Conservation (phyloP, 2,888 invertebrate genomes). For the Lasioglossum figueresi region DNA sequence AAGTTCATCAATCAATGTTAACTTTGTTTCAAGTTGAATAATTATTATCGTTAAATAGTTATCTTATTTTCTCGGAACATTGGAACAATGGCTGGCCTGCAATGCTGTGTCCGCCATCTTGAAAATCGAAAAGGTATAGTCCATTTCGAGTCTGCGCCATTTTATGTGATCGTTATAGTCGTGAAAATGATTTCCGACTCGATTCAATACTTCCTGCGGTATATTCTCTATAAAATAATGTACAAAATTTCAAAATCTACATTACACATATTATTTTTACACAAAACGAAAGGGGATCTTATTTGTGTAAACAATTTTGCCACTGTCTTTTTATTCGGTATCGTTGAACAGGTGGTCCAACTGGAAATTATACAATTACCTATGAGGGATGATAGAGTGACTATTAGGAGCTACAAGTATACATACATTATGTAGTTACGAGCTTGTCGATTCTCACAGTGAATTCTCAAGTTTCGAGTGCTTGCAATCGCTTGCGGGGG, state of each 20-base stretch:
- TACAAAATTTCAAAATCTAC: slow-evolving; percentile 5
- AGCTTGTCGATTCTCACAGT: slow-evolving; percentile 30
- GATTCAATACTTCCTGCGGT: slow-evolving; percentile 3
- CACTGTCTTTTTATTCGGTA: neutral
- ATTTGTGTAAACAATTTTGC: neutral
- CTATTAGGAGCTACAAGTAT: slow-evolving; percentile 40
- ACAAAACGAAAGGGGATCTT: neutral
- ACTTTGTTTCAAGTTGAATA: neutral
- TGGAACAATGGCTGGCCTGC: neutral
- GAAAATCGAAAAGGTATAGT: neutral
- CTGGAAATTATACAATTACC: slow-evolving; percentile 21
- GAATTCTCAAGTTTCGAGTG: slow-evolving; percentile 16
- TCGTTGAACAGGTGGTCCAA: neutral
- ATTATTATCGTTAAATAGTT: slow-evolving; percentile 1
- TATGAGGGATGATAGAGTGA: slow-evolving; percentile 41
- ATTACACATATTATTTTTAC: neutral
- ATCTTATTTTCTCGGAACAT: neutral
- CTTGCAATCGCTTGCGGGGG: neutral
- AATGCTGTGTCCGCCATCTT: neutral
- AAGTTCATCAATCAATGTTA: neutral
- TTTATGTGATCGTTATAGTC: neutral
- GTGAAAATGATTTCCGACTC: neutral
- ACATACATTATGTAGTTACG: slow-evolving; percentile 27
- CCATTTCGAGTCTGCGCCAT: slow-evolving; percentile 1
- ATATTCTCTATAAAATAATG: slow-evolving; percentile 3